Evolutionary conservation across 2,797 vertebrate species (phyloP), one percentile per base, ranked within the genome.

Genomic region (Limnodromus scolopaceus): DNA sequence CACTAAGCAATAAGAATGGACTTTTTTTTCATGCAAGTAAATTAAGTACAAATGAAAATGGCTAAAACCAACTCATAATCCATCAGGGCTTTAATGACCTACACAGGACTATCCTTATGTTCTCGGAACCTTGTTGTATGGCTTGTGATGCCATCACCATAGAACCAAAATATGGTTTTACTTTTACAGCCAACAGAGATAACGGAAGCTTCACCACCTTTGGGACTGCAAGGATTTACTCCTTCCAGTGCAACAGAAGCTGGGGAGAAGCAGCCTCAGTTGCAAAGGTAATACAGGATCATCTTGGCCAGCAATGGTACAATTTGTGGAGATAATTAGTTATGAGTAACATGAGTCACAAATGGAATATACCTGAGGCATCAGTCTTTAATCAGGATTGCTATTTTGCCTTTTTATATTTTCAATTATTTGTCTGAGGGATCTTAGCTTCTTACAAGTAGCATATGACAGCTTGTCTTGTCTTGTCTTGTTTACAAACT

Each of bases 181-280:
- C 80, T 90, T 61, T 36, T 64, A 30, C 41, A 98, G 97, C 90
- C 66, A 61, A 11, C 74, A 88, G 96, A 92, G 69, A 28, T 58
- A 34, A 83, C 28, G 24, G 78, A 81, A 54, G 43, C 65, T 87
- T 86, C 22, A 0, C 45, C 83, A 23, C 41, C 81, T 89, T 70
- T 77, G 86, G 72, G 57, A 94, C 28, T 11, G 6, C 68, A 92
- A 93, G 74, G 39, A 32, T 14, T 63, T 45, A 9, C 61, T 72
- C 51, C 25, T 10, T 71, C 84, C 16, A 41, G 10, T 13, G 22
- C 58, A 71, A 28, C 57, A 25, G 69, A 58, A 43, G 38, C 1
- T 85, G 71, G 4, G 34, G 63, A 91, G 55, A 57, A 85, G 18
- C 72, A 51, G 36, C 45, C 60, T 89, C 70, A 6, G n/a, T 14